Evolutionary conservation across 2,797 vertebrate genomes (phyloP), one percentile per base, ranked within the genome.

Genomic region (Paramormyrops hopkinsi): DNA sequence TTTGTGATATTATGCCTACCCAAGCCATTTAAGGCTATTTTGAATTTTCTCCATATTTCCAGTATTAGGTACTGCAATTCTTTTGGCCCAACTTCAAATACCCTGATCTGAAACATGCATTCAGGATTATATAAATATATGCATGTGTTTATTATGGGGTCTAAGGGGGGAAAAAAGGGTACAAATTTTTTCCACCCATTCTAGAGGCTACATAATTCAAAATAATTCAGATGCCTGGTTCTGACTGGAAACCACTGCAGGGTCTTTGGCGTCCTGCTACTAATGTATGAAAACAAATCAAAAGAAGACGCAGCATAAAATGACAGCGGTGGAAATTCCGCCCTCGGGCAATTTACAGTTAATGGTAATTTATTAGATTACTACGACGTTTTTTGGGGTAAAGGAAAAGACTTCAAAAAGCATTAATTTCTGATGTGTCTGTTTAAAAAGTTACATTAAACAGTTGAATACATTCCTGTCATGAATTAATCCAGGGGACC

Each of bases 261-360:
- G 89, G 91, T 91, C 89, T 90, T 12, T 33, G 44, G n/a, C 29
- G 54, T 91, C 59, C 79, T 86, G 88, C 87, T 91, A 85, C 88
- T 88, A 85, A 86, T 86, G 89, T 89, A 86, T 12, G 65, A 86
- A 88, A 88, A 88, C 90, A 90, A 93, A 92, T 92, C 91, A 90
- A 91, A 88, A 90, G 91, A 89, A 59, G 62, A 87, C 62, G 89
- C 94, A 92, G 92, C 92, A 91, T 79, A 89, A 95, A 93, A 94
- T 94, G 93, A 95, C 94, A 94, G 93, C 89, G 93, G 88, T 82
- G 50, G 92, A 95, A 93, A 91, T 93, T 94, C 69, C 95, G 93
- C 95, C 95, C 95, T 94, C 90, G 91, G 94, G 95, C 95, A 94
- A 93, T 95, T 95, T 91, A 94, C 94, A 95, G 95, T 96, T 95